Evolutionary conservation across 2,113 vertebrate species (phyloP).

Genomic region (Chinchilla lanigera): DNA sequence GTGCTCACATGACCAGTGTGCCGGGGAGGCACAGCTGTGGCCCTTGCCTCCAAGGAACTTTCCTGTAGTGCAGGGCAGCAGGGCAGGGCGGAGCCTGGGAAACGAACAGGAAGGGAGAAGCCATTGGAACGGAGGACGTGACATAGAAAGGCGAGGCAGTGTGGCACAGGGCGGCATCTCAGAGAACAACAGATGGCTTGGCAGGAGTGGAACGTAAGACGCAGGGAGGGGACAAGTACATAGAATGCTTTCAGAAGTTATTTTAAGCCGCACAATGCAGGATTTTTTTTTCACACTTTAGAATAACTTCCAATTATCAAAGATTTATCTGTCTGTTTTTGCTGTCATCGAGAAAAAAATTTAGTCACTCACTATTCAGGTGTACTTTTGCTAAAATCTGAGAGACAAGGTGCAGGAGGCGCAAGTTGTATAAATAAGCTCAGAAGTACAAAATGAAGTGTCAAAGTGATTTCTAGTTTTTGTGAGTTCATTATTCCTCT

Average conservation of each 20-base stretch:
- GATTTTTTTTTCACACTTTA: constrained; percentile 27
- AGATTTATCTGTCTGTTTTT: not conserved
- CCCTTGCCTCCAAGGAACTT: not conserved
- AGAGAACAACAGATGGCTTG: constrained; percentile 57
- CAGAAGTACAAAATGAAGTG: not conserved
- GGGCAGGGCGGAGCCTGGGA: not conserved
- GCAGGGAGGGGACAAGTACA: not conserved
- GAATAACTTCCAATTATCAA: not conserved
- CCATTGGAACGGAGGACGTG: not conserved
- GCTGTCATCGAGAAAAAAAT: not conserved
- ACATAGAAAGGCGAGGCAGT: not conserved
- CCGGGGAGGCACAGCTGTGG: not conserved
- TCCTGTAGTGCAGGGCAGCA: not conserved
- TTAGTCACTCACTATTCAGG: not conserved
- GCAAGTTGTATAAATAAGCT: not conserved
- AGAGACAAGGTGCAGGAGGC: not conserved
- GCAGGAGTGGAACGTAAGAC: not conserved
- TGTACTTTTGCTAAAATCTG: not conserved
- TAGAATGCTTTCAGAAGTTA: not conserved
- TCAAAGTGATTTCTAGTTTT: not conserved
- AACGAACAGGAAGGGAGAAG: not conserved
- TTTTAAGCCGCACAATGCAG: constrained; percentile 48
- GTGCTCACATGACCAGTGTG: not conserved
- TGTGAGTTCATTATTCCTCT: not conserved
- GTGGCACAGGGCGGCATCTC: not conserved